Conservation (phyloP, 2,888 invertebrate genomes). For the Micropterix aruncella region DNA sequence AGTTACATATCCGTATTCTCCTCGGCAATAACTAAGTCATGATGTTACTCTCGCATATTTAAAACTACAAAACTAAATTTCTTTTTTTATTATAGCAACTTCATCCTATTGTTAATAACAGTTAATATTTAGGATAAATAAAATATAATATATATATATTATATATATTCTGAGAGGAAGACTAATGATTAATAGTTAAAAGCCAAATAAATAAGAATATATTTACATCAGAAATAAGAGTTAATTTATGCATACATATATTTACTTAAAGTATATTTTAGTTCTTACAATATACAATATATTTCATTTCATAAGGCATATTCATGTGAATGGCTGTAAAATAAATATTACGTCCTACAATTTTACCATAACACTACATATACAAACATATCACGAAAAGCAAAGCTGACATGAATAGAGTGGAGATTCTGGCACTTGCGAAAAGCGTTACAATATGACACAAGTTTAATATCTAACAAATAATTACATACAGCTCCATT, state of each 20-base stretch:
- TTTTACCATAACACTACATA: background rate
- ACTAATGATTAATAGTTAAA: too few species aligned
- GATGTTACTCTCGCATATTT: background rate
- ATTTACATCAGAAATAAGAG: too few species aligned
- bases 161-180: too few species aligned
- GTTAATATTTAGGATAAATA: background rate
- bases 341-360: background rate
- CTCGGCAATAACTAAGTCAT: background rate
- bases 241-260: too few species aligned
- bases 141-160: too few species aligned
- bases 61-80: background rate
- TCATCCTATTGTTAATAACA: background rate
- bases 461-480: too few species aligned
- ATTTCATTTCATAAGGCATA: slow-evolving; percentile 34
- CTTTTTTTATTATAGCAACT: background rate
- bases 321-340: slow-evolving; percentile 38
- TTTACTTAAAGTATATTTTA: too few species aligned
- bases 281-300: too few species aligned
- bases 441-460: background rate
- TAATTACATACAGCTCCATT: too few species aligned
- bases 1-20: background rate
- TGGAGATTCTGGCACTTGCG: background rate
- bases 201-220: too few species aligned
- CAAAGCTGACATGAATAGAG: background rate
- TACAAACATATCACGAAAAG: background rate